Base-by-base conservation (phyloP, 2,113 vertebrate species). In the Salminus brasiliensis region DNA sequence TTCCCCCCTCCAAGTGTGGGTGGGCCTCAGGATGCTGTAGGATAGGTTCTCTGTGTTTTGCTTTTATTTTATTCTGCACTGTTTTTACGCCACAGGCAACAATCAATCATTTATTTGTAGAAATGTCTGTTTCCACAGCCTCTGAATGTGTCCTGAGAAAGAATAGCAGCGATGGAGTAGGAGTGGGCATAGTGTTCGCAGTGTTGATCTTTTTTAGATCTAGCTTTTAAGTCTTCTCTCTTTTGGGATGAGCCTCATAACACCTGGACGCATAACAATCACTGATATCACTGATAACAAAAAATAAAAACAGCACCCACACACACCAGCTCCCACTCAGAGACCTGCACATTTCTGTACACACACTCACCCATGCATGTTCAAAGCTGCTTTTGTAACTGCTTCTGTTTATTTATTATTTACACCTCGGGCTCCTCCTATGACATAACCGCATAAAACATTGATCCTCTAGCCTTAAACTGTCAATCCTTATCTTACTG, bases 81-180 rank as follows among this genome's bases (percentile, higher is more conserved):
- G 70, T 83, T 74, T 63, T 71, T 75, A 57, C 71, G 78, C 59
- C 39, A 45, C 32, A 55, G 39, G 71, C 65, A 62, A 78, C 68
- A 75, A 83, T 80, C 85, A 82, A 82, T 84, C 78, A 67, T 80
- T 77, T 82, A 83, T 86, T 83, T 80, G 62, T 82, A 63, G 74
- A 52, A 55, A 36, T 70, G 65, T 78, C 67, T 82, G 47, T 72
- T 73, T 73, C 21, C 10, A 9, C 5, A 25, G 74, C 62, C 60
- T 49, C 29, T 76, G 59, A 63, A 70, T 23, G 68, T 70, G 66
- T 34, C 52, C 65, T 43, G 30, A 23, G 36, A 79, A 27, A 72
- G 72, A 66, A 63, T 55, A 67, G 52, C 32, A 57, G 49, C 23
- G 27, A 45, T 36, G 53, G 49, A 47, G 79, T 81, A 55, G 73